Conservation (phyloP, 2,113 vertebrate species). For the Bothrops jararaca region DNA sequence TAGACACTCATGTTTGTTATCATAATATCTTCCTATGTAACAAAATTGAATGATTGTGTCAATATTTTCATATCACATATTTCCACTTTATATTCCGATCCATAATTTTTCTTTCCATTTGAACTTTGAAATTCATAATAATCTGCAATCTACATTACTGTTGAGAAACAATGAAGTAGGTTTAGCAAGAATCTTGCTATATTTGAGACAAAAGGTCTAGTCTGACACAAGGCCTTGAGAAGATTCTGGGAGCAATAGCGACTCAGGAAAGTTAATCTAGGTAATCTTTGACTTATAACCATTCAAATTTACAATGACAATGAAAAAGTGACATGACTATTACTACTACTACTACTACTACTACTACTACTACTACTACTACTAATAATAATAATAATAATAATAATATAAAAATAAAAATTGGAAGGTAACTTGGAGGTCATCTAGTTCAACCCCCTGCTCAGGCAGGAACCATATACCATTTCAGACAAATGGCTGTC, state of each 20-base stretch:
- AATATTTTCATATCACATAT: constrained; percentile 39
- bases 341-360: too few relatives aligned
- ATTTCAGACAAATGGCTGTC: too few relatives aligned
- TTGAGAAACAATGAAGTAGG: neutral
- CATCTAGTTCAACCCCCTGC: too few relatives aligned
- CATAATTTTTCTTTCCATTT: constrained; percentile 37
- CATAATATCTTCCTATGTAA: constrained; percentile 36
- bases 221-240: neutral
- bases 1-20: constrained; percentile 11
- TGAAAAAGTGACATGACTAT: neutral
- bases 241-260: neutral
- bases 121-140: constrained; percentile 23
- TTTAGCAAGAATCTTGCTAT: neutral
- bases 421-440: too few relatives aligned
- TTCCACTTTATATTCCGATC: constrained; percentile 31
- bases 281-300: neutral
- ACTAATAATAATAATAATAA: too few relatives aligned
- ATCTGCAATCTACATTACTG: constrained; percentile 30
- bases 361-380: too few relatives aligned
- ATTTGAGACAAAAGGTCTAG: neutral
- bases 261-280: neutral
- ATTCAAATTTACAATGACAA: neutral
- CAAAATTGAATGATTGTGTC: constrained; percentile 36
- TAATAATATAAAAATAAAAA: too few relatives aligned
- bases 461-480: too few relatives aligned